Base-by-base conservation (phyloP, 2,888 invertebrate genomes). In the Timandra comae region DNA sequence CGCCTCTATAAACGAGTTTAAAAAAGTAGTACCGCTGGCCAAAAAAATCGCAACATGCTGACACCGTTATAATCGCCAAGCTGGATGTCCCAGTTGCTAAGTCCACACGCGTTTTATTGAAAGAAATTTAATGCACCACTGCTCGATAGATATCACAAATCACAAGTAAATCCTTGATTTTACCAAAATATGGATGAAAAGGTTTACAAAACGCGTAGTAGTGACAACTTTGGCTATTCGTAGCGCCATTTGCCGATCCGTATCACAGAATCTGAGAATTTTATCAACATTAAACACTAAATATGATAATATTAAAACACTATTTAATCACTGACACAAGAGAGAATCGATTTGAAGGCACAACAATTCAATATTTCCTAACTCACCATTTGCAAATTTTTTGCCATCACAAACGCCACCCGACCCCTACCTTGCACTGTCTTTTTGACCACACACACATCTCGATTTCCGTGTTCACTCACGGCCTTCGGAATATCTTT, bases 371-470 rank as follows among this genome's bases (percentile, higher is more conserved):
- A 70, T 75, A 77, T 64, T 73, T 79, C 84, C 86, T 87, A 87
- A 90, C 91, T 91, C 89, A 91, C 91, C 91, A 90, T 89, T 90
- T 88, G 89, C 88, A 89, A 90, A 89, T 89, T 79, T 89, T 90
- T 90, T 90, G 90, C 91, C 91, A 91, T 91, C 89, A 90, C 91
- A 90, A 86, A 89, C 89, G 90, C 90, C 90, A 90, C 90, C 89
- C 90, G 90, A 89, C 90, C 89, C 90, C 90, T 89, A 89, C 89
- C 89, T 88, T 90, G 89, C 90, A 89, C 89, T 89, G 88, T 88
- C 88, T 88, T 88, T 88, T 85, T 84, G 86, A 86, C 86, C 86
- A 86, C 86, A 86, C 86, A 85, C 85, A 82, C 85, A 84, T 86
- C 86, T 84, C 85, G 81, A 82, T 82, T 84, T 81, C 82, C 82